phyloP scores from a whole-genome alignment of 2,797 vertebrate genomes.

The Nasua narica region DNA sequence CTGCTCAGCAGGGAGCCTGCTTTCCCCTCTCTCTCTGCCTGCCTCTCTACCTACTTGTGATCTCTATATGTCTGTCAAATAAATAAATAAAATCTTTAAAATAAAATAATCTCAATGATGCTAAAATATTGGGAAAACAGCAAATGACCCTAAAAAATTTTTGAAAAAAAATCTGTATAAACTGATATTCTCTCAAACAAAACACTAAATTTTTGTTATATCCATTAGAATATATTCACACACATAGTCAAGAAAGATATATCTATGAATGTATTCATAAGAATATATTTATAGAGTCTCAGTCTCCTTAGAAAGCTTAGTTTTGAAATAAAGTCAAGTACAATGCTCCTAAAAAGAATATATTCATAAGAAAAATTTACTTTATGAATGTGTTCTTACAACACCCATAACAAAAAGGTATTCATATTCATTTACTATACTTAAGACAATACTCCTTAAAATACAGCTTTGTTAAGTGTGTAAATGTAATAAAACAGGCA shows the following conservation, averaged over 20 bases:
- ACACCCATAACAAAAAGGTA: background rate
- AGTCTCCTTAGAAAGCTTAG: slow-evolving; percentile 11
- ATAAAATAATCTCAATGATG: background rate
- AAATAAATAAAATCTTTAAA: no score
- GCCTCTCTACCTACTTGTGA: no score
- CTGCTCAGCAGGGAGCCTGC: no score
- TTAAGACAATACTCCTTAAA: slow-evolving; percentile 45
- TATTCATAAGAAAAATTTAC: background rate
- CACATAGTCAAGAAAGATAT: background rate
- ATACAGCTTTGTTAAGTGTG: background rate
- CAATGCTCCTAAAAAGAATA: slow-evolving; percentile 10
- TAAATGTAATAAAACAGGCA: background rate
- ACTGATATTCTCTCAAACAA: background rate
- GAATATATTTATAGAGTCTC: slow-evolving; percentile 32
- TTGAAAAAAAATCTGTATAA: background rate
- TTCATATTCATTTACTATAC: background rate
- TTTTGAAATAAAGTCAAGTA: slow-evolving; percentile 25
- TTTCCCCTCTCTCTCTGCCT: no score
- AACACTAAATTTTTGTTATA: slow-evolving; percentile 34
- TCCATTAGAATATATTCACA: slow-evolving; percentile 11
- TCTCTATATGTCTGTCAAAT: no score
- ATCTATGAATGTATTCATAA: slow-evolving; percentile 50
- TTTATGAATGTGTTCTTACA: slow-evolving; percentile 32
- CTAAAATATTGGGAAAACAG: slow-evolving; percentile 48
- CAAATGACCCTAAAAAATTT: background rate